Evolutionary conservation across 1,140 invertebrate species (phyloP).

Genomic region (Carposina sasakii): DNA sequence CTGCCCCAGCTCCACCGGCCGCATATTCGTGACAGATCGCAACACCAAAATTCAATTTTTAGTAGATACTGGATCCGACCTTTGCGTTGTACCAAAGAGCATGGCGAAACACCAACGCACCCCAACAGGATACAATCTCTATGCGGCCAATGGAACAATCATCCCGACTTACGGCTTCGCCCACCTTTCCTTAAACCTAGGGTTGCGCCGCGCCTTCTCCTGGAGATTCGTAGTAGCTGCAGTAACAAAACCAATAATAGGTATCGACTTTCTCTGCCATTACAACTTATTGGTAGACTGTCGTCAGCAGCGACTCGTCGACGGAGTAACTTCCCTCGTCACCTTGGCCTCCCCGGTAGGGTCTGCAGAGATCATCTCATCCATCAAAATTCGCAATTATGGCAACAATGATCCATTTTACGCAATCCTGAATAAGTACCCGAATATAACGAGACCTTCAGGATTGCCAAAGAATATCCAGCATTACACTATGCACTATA

Average conservation of each 20-base stretch:
- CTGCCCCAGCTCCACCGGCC: not conserved
- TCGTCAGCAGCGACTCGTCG: constrained; percentile 10
- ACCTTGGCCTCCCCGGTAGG: constrained; percentile 16
- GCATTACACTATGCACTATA: constrained; percentile 19
- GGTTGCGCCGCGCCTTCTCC: constrained; percentile 27
- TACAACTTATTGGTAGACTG: constrained; percentile 26
- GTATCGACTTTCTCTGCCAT: constrained; percentile 41
- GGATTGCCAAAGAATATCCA: constrained; percentile 32
- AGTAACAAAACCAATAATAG: constrained; percentile 43
- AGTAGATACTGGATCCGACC: constrained; percentile 16
- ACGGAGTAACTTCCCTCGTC: constrained; percentile 3
- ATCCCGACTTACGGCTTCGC: constrained; percentile 36
- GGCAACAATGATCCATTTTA: not conserved
- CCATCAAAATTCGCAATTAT: not conserved
- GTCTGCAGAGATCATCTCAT: not conserved
- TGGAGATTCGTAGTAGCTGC: constrained; percentile 53
- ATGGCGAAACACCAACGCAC: not conserved
- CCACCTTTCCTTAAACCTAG: constrained; percentile 25
- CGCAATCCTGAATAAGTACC: not conserved
- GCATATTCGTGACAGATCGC: constrained; percentile 5
- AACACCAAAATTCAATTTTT: constrained; percentile 9
- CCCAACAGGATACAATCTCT: constrained; percentile 6
- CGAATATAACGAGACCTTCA: constrained; percentile 14
- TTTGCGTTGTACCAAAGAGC: constrained; percentile 11
- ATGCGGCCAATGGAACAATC: constrained; percentile 22